phyloP scores from a whole-genome alignment of 2,888 invertebrate genomes.

The Lasioglossum malachurum region DNA sequence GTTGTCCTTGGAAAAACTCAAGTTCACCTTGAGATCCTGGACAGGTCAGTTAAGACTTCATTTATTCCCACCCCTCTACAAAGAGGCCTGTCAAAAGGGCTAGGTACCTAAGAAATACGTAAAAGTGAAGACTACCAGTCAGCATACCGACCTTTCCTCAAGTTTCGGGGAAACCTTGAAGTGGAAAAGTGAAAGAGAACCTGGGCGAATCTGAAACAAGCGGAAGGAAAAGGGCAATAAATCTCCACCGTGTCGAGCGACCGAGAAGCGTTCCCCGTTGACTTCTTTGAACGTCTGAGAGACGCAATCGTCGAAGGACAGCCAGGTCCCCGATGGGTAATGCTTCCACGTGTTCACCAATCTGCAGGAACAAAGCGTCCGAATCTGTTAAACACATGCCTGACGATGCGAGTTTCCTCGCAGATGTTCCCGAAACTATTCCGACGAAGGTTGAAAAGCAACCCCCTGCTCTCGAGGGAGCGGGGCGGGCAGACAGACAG shows the following conservation, averaged over 20 bases:
- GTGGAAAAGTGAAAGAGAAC: neutral
- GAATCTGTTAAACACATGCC: conserved; percentile 13
- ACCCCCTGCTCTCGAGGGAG: neutral
- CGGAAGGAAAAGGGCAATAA: neutral
- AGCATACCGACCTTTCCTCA: neutral
- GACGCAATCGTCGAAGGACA: neutral
- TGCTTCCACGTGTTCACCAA: neutral
- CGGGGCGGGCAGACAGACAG: neutral
- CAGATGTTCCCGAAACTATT: conserved; percentile 5
- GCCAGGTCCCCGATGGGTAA: neutral
- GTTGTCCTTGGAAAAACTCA: too few species aligned
- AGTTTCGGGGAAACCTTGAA: neutral
- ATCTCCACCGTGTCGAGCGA: neutral
- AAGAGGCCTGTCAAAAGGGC: too few species aligned
- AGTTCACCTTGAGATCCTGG: too few species aligned
- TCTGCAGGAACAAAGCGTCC: neutral
- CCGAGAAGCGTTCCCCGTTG: neutral
- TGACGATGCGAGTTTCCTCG: neutral
- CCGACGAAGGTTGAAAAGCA: neutral
- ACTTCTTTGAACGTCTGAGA: neutral
- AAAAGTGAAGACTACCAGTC: too few species aligned
- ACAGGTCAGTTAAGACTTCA: too few species aligned
- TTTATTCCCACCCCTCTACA: too few species aligned
- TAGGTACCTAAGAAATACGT: too few species aligned
- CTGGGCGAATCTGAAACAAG: neutral